These are phyloP conservation scores for Anguilla pacifica DNA, from an alignment of 2,797 vertebrate species.

Conservation along the genomic window DNA sequence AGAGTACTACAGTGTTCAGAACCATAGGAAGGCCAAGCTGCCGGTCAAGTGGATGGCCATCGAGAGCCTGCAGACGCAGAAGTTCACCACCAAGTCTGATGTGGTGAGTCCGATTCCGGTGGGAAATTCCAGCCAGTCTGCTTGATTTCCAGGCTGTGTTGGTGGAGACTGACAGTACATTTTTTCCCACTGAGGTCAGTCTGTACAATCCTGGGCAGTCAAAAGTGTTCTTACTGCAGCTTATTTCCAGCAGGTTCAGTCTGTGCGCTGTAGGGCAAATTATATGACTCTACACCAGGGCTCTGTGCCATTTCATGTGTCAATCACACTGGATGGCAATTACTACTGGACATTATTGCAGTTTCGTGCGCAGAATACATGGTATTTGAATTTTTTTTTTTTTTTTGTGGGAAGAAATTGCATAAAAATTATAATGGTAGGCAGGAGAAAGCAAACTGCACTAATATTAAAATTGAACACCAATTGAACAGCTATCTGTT, in stretches of 20 bases:
- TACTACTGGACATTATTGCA: not conserved
- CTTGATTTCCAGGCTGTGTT: not conserved
- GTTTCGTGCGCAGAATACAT: not conserved
- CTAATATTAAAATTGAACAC: not conserved
- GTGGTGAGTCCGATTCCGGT: slow-evolving; percentile 72
- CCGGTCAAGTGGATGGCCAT: slow-evolving; percentile 99
- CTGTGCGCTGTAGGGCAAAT: not conserved
- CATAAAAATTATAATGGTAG: not conserved
- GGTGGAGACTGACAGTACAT: not conserved
- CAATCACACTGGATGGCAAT: not conserved
- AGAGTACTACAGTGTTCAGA: slow-evolving; percentile 92
- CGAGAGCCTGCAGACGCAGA: slow-evolving; percentile 95
- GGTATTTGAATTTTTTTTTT: not conserved
- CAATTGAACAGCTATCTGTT: not conserved
- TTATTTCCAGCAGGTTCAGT: not conserved
- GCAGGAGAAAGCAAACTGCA: not conserved
- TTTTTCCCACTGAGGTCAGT: not conserved
- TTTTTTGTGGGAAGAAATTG: not conserved
- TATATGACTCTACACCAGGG: not conserved
- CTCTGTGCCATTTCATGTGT: not conserved
- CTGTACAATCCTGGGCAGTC: not conserved
- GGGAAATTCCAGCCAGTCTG: not conserved
- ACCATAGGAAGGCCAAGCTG: slow-evolving; percentile 84
- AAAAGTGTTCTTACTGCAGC: not conserved
- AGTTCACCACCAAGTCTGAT: slow-evolving; percentile 95